Evolutionary conservation across 92 coral and sea anemone genomes (phyloP), one percentile per base, ranked within the genome.

Genomic region (Zoanthus solanderi): DNA sequence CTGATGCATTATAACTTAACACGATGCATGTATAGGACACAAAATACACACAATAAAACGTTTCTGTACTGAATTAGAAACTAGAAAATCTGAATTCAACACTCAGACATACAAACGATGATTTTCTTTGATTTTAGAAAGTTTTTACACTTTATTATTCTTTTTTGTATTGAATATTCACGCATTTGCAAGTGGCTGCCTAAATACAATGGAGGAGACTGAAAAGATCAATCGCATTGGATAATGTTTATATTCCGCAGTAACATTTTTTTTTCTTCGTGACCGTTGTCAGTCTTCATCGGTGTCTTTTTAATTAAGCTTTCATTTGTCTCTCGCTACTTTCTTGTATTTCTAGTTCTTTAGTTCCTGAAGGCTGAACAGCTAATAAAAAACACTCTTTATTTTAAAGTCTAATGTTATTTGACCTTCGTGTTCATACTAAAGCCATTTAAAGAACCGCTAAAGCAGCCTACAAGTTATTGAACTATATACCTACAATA

Each of bases 401-500:
- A 31, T 69, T 69, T 69, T 34, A 34, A 34, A 16, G 44, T 34
- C 31, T 23, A 69, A 8, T 30, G 75, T 69, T 77, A 30, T 54
- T 77, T 48, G 82, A 16, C 47, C 60, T 77, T 7, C 4, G 42
- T 6, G 29, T 46, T 15, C 47, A 29, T 76, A 46, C 67, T 53
- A 77, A 11, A 52, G 18, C 18, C 82, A 46, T 54, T 34, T 53
- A 77, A 28, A 77, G 82, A 52, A 77, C 50, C 42, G 81, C 46
- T 58, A 23, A 76, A 77, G 28, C 47, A 77, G 6, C 28, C 54
- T 9, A 31, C 0, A 54, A 58, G 2, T 29, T 77, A 57, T 13
- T 34, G 80, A 23, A 76, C 32, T 28, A 9, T 48, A 34, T 32
- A 29, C 32, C 34, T 53, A 23, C 67, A 52, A 31, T 54, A 30